Evolutionary conservation across 2,888 invertebrate genomes (phyloP), one percentile per base, ranked within the genome.

Genomic region (Parapristionchus giblindavisi): DNA sequence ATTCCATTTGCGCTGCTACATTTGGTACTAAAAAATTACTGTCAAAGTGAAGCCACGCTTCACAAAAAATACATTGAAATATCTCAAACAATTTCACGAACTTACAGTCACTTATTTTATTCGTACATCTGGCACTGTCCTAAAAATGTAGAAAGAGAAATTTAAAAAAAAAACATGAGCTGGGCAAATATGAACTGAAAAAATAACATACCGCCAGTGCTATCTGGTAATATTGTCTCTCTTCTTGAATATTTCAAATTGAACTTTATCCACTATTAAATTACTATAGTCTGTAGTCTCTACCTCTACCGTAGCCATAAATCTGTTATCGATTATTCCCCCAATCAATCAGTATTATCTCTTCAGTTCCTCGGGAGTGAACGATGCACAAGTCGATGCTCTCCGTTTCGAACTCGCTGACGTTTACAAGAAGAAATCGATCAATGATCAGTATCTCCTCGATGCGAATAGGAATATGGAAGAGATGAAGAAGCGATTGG

Each of bases 381-480:
- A 8, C 17, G 52, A 71, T 8, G 56, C 29, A 2, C 56, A 71
- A 56, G 38, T 71, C 21, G 70, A 71, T 11, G 40, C 38, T 40
- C 70, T 71, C 32, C 54, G 70, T 40, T 38, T 40, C 56, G 70
- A 71, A 56, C 34, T 71, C 27, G 36, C 70, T 5, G 70, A 71
- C 38, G 56, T 71, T 5, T 71, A 71, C 70, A 71, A 56, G 56
- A 71, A 71, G 70, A 71, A 71, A 40, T 71, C 70, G 11, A 71
- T 71, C 29, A 71, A 71, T 38, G 70, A 71, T n/a, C 56, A 71
- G 27, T 34, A n/a, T 34, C 56, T 71, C 6, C 56, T 71, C 38
- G 56, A 71, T 32, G 36, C 70, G 0, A 71, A 71, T 56, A 36
- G 70, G n/a, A 56, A 34, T 38, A 27, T 71, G 40, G 70, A 71